Conservation (phyloP, 2,888 invertebrate genomes). For the Ryuthela nishihirai region DNA sequence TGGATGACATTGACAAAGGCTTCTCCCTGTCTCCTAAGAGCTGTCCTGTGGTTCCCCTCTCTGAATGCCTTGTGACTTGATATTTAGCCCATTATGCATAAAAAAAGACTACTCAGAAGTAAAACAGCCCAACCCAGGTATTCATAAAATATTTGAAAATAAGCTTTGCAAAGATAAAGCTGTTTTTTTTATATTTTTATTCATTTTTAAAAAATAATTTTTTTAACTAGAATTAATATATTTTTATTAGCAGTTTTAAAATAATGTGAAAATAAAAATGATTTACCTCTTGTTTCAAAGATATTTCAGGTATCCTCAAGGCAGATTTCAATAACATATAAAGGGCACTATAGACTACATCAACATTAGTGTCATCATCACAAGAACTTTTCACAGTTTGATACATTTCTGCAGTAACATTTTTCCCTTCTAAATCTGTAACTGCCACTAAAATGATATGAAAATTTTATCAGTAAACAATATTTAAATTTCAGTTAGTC, state of each 20-base stretch:
- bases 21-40: no score
- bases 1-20: no score
- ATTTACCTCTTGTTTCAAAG: slow-evolving; percentile 27
- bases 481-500: no score
- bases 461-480: not conserved
- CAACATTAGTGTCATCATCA: slow-evolving; percentile 11
- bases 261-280: not conserved
- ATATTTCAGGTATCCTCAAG: slow-evolving; percentile 22
- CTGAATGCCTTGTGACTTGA: no score
- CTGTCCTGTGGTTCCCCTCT: no score
- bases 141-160: no score
- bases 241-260: not conserved
- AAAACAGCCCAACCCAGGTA: no score
- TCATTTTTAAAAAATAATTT: not conserved
- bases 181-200: not conserved
- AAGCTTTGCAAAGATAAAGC: not conserved
- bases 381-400: slow-evolving; percentile 5
- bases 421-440: slow-evolving; percentile 28
- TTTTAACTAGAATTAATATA: not conserved
- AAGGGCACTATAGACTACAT: slow-evolving; percentile 24
- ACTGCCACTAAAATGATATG: slow-evolving; percentile 17
- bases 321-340: slow-evolving; percentile 26
- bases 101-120: no score
- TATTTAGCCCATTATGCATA: no score
- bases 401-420: slow-evolving; percentile 21